phyloP scores from a whole-genome alignment of 2,113 vertebrate species.

The Tichodroma muraria region DNA sequence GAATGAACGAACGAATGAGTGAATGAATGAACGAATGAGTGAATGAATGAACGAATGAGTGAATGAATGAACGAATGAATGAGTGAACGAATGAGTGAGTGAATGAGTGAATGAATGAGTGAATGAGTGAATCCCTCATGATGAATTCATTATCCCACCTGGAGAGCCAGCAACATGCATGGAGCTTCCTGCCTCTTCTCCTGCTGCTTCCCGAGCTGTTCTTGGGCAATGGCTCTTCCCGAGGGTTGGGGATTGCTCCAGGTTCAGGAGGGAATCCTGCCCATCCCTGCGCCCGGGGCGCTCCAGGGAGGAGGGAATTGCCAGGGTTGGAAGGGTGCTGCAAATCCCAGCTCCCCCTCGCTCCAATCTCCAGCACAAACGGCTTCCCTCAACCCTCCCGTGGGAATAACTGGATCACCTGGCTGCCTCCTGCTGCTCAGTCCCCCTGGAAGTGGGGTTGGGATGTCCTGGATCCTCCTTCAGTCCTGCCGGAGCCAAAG shows the following conservation, averaged over 20 bases:
- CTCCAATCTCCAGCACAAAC: background rate
- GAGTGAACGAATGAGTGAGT: too few relatives aligned
- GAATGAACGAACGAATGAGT: too few relatives aligned
- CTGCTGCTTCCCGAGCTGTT: background rate
- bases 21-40: too few relatives aligned
- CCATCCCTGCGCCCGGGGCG: too few relatives aligned
- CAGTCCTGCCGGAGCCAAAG: fast-evolving
- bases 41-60: too few relatives aligned
- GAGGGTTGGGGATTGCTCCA: background rate
- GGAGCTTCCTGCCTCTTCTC: background rate
- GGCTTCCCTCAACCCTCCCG: background rate
- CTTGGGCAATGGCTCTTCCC: background rate
- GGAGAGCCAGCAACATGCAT: background rate
- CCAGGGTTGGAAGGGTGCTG: background rate
- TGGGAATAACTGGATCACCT: background rate
- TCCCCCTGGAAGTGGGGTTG: background rate
- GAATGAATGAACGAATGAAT: too few relatives aligned
- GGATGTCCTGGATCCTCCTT: fast-evolving
- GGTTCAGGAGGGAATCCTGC: too few relatives aligned
- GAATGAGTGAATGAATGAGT: too few relatives aligned
- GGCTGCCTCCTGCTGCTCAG: background rate
- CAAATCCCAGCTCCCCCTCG: background rate
- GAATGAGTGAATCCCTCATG: background rate
- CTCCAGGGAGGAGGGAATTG: fast-evolving
- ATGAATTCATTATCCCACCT: background rate